Percentiles rank a stretch among this genome's conserved stretches.
These are phyloP conservation scores for Dinomys branickii DNA, from an alignment of 2,113 vertebrate genomes.

Conservation along the genomic window DNA sequence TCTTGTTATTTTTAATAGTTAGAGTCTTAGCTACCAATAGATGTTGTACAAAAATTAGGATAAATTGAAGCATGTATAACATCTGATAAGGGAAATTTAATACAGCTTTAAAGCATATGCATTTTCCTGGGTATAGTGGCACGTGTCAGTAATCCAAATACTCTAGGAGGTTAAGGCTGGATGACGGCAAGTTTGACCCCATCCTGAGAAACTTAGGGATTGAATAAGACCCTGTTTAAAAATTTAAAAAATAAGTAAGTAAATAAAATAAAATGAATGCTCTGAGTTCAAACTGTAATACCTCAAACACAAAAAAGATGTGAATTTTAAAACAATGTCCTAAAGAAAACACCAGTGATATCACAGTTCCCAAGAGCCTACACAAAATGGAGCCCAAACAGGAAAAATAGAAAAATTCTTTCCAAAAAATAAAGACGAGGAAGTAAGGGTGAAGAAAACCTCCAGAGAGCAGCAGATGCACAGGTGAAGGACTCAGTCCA, in stretches of 20 bases:
- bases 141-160: neutral
- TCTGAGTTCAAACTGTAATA: neutral
- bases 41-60: neutral
- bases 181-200: neutral
- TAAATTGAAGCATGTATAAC: neutral
- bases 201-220: neutral
- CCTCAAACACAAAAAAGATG: neutral
- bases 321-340: neutral
- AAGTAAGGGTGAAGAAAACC: neutral
- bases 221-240: neutral
- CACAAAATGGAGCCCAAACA: neutral
- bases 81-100: neutral
- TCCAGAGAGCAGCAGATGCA: neutral
- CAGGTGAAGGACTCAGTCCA: no score
- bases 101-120: neutral
- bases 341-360: neutral
- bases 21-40: neutral
- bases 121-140: neutral
- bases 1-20: neutral
- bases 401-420: neutral
- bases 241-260: neutral
- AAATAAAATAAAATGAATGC: neutral
- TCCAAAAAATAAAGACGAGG: neutral
- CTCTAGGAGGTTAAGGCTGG: neutral
- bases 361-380: accelerated